phyloP scores from a whole-genome alignment of 2,797 vertebrate species.

The Rhincodon typus region DNA sequence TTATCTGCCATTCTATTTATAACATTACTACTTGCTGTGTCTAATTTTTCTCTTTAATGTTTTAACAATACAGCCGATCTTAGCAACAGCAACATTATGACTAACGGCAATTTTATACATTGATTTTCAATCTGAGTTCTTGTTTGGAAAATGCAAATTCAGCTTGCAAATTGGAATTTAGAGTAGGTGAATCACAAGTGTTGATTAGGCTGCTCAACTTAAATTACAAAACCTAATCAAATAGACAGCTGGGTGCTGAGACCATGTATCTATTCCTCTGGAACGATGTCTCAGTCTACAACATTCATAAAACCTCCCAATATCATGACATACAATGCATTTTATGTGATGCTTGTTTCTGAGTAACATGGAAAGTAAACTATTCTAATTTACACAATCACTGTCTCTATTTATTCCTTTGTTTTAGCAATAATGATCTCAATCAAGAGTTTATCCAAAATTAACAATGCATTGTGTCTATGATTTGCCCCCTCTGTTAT shows the following conservation, averaged over 20 bases:
- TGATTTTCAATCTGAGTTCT: slow-evolving; percentile 22
- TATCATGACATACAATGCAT: background rate
- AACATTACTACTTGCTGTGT: background rate
- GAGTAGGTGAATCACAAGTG: background rate
- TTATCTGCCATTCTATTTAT: background rate
- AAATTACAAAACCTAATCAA: background rate
- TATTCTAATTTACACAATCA: background rate
- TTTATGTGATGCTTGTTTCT: background rate
- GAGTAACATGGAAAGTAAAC: background rate
- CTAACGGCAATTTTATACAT: slow-evolving; percentile 9
- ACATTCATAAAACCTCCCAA: background rate
- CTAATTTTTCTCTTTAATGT: slow-evolving; percentile 10
- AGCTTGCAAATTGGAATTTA: background rate
- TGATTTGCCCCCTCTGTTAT: background rate
- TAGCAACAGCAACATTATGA: background rate
- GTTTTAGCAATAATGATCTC: background rate
- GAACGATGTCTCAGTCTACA: background rate
- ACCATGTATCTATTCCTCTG: background rate
- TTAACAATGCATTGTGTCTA: background rate
- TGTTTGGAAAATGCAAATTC: background rate
- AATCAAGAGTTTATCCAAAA: background rate
- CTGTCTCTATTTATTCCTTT: background rate
- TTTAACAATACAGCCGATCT: background rate
- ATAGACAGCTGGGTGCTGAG: background rate
- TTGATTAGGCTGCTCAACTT: background rate